Evolutionary conservation across 2,888 invertebrate genomes (phyloP).

Genomic region (Rhagophthalmus giganteus): DNA sequence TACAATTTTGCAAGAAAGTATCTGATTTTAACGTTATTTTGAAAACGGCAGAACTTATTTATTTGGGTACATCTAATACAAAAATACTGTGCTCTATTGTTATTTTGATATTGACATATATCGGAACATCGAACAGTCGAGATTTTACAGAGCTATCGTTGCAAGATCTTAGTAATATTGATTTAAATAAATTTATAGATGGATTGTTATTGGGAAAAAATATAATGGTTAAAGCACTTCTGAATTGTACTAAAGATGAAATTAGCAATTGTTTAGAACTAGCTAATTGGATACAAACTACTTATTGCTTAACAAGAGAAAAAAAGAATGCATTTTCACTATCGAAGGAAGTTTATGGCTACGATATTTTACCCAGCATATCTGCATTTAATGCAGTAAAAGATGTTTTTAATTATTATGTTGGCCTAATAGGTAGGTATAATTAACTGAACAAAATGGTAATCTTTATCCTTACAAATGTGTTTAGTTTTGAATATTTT

Average conservation of each 20-base stretch:
- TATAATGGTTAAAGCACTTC: slow-evolving; percentile 38
- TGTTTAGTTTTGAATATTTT: neutral
- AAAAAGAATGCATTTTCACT: neutral
- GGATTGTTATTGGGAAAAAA: slow-evolving; percentile 36
- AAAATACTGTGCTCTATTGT: slow-evolving; percentile 38
- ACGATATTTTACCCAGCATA: neutral
- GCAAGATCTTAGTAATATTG: neutral
- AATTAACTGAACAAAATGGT: no score
- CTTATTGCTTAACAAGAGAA: slow-evolving; percentile 7
- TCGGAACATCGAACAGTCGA: slow-evolving; percentile 13
- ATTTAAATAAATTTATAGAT: slow-evolving; percentile 17
- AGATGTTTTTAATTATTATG: neutral
- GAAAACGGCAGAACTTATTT: slow-evolving; percentile 34
- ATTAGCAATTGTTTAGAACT: slow-evolving; percentile 24
- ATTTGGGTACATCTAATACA: slow-evolving; percentile 28
- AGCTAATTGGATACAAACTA: slow-evolving; percentile 24
- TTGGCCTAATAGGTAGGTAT: neutral
- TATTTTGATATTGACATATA: slow-evolving; percentile 38
- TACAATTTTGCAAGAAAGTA: slow-evolving; percentile 37
- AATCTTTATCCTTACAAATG: neutral
- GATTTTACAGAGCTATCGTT: neutral
- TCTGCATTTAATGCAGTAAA: neutral
- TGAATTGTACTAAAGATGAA: slow-evolving; percentile 29
- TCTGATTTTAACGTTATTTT: slow-evolving; percentile 36
- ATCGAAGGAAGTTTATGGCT: neutral